Evolutionary conservation across 2,797 vertebrate species (phyloP).

Genomic region (Sebastolobus alascanus): DNA sequence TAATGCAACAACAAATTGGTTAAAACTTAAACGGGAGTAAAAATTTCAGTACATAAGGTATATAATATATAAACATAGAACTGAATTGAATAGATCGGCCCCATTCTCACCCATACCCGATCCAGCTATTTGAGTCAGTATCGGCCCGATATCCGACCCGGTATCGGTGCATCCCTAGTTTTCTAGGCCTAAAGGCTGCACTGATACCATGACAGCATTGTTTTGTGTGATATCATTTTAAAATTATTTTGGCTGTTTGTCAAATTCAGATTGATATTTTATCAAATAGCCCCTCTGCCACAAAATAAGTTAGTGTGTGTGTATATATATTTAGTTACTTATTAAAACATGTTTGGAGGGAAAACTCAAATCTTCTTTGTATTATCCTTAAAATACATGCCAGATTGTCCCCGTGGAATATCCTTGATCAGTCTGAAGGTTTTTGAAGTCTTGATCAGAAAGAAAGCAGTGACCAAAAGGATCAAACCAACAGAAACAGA

Average conservation of each 20-base stretch:
- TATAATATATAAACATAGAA: too few relatives aligned
- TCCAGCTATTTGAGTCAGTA: too few relatives aligned
- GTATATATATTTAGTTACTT: not conserved
- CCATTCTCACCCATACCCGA: too few relatives aligned
- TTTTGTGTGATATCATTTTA: not conserved
- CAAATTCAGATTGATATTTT: constrained; percentile 10
- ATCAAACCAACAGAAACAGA: constrained; percentile 3
- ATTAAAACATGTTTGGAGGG: constrained; percentile 15
- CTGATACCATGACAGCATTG: not conserved
- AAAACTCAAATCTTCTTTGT: constrained; percentile 30
- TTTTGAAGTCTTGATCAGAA: constrained; percentile 55
- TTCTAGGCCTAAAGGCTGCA: not conserved
- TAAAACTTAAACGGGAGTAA: too few relatives aligned
- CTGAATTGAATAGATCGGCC: too few relatives aligned
- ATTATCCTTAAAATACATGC: constrained; percentile 42
- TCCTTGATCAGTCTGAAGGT: constrained; percentile 51
- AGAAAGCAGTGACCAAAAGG: constrained; percentile 31
- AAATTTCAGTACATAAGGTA: too few relatives aligned
- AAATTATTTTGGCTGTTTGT: constrained; percentile 20
- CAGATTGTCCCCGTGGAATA: constrained; percentile 48
- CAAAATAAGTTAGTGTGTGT: not conserved
- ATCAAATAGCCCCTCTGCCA: constrained; percentile 14
- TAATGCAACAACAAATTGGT: too few relatives aligned
- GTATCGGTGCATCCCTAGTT: too few relatives aligned
- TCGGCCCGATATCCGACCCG: too few relatives aligned